Conservation (phyloP, 1,140 invertebrate genomes). For the Pararge aegeria region DNA sequence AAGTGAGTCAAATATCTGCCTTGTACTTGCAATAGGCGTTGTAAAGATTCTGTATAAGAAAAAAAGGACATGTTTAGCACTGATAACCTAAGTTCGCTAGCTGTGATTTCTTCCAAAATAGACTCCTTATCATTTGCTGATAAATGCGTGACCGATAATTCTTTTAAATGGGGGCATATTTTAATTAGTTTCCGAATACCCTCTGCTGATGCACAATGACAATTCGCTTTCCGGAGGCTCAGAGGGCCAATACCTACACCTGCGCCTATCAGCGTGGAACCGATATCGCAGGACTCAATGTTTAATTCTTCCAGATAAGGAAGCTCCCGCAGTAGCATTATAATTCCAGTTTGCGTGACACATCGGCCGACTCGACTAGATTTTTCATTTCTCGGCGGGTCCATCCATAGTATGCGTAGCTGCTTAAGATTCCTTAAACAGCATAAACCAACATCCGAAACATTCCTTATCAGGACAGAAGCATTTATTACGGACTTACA, state of each 20-base stretch:
- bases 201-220: constrained; percentile 68
- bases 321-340: constrained; percentile 63
- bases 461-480: constrained; percentile 69
- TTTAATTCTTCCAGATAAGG: constrained; percentile 69
- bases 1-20: constrained; percentile 71
- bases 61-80: constrained; percentile 72
- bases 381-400: constrained; percentile 70
- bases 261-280: constrained; percentile 65
- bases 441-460: constrained; percentile 66
- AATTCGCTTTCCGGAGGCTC: constrained; percentile 67
- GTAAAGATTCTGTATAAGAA: constrained; percentile 60
- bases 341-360: constrained; percentile 70
- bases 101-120: constrained; percentile 62
- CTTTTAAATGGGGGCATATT: constrained; percentile 67
- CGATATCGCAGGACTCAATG: constrained; percentile 76
- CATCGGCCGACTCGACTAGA: constrained; percentile 61
- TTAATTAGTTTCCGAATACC: constrained; percentile 68
- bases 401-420: constrained; percentile 66
- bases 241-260: constrained; percentile 60
- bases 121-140: constrained; percentile 66
- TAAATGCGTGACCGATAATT: constrained; percentile 69
- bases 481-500: constrained; percentile 75
- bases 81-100: constrained; percentile 58
- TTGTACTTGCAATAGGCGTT: constrained; percentile 58
- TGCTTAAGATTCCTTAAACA: constrained; percentile 62